Conservation (phyloP, 2,888 invertebrate genomes). For the Chrysina gloriosa region DNA sequence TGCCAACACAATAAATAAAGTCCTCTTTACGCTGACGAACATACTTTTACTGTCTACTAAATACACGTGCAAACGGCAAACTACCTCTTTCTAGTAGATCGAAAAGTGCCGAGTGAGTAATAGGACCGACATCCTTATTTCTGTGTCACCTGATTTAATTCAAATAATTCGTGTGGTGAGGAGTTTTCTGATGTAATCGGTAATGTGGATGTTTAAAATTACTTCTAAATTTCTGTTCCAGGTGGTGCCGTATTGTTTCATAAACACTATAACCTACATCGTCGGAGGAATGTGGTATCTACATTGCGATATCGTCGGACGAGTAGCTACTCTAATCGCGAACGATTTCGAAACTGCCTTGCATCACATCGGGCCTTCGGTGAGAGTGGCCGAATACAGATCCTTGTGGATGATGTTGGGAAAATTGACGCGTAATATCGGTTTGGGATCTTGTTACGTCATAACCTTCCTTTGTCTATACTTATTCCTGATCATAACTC, state of each 20-base stretch:
- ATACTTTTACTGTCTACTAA: too few species aligned
- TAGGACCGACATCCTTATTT: too few species aligned
- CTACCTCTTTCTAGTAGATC: too few species aligned
- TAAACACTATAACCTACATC: constrained; percentile 76
- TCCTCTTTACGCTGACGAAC: too few species aligned
- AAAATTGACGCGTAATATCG: constrained; percentile 75
- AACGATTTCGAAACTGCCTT: constrained; percentile 78
- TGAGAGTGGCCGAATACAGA: constrained; percentile 77
- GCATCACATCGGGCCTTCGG: constrained; percentile 75
- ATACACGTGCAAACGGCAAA: too few species aligned
- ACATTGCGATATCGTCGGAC: constrained; percentile 74
- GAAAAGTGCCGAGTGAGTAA: too few species aligned
- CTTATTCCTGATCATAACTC: constrained; percentile 77
- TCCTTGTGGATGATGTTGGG: constrained; percentile 78
- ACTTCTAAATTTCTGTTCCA: constrained; percentile 51
- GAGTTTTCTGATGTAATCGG: too few species aligned
- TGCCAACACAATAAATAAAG: too few species aligned
- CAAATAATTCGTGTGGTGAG: too few species aligned
- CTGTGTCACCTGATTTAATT: too few species aligned
- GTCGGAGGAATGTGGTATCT: constrained; percentile 79
- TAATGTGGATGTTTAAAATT: too few species aligned
- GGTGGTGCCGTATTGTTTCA: constrained; percentile 76
- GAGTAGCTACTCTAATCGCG: constrained; percentile 73
- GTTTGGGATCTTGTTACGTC: constrained; percentile 76
- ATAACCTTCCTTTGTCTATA: constrained; percentile 77